Evolutionary conservation across 1,140 invertebrate genomes (phyloP).

Genomic region (Melitaea cinxia): DNA sequence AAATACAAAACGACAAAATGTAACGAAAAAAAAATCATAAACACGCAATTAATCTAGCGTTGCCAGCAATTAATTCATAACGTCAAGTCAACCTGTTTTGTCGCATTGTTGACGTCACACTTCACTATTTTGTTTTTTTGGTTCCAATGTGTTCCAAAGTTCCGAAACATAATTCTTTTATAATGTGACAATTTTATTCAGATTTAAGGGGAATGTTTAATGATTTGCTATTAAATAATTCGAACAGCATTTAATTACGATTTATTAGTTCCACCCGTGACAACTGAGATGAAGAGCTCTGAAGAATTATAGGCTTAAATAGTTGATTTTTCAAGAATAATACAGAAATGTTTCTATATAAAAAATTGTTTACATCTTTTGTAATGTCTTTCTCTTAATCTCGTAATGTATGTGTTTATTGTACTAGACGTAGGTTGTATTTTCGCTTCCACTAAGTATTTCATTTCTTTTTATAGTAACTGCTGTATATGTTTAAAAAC

Average conservation of each 20-base stretch:
- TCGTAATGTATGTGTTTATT: no score
- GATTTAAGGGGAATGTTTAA: slow-evolving; percentile 32
- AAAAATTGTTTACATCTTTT: neutral
- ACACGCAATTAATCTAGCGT: slow-evolving; percentile 56
- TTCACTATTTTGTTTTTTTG: slow-evolving; percentile 49
- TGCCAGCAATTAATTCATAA: slow-evolving; percentile 56
- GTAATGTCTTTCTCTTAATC: no score
- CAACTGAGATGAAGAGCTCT: slow-evolving; percentile 13
- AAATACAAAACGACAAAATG: slow-evolving; percentile 28
- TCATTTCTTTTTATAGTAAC: no score
- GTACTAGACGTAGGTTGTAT: no score
- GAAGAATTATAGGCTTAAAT: slow-evolving; percentile 13
- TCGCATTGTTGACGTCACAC: slow-evolving; percentile 60
- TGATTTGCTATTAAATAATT: slow-evolving; percentile 34
- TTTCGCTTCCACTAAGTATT: no score
- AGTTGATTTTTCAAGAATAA: neutral
- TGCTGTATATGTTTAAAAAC: no score
- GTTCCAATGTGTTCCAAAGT: no score
- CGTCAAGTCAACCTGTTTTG: slow-evolving; percentile 49
- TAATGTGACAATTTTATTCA: slow-evolving; percentile 55
- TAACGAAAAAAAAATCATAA: slow-evolving; percentile 34
- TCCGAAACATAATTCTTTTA: slow-evolving; percentile 55
- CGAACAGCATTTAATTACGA: slow-evolving; percentile 29
- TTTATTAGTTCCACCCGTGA: slow-evolving; percentile 23
- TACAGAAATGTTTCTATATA: neutral